Conservation (phyloP, 2,113 vertebrate species). For the Sigmodon hispidus region DNA sequence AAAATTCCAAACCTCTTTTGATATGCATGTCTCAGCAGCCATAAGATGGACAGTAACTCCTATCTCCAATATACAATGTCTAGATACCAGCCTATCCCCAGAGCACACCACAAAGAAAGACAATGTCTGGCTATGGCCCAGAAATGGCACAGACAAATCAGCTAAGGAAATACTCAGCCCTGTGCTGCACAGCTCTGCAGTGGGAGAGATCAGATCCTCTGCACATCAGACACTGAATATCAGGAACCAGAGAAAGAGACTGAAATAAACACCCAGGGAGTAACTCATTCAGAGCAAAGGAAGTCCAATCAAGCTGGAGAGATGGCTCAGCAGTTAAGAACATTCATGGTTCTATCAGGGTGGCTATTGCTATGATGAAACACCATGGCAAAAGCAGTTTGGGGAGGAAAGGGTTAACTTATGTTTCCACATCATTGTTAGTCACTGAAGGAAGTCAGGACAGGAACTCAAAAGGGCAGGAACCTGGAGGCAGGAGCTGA, state of each 20-base stretch:
- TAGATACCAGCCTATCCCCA: not conserved
- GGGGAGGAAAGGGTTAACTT: not conserved
- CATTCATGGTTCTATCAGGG: not conserved
- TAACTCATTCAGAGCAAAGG: not conserved
- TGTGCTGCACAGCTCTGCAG: not conserved
- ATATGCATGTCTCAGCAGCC: not conserved
- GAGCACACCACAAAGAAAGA: not conserved
- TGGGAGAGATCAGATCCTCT: too few species aligned
- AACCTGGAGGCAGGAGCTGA: not conserved
- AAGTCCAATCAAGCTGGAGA: not conserved
- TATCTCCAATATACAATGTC: too few species aligned
- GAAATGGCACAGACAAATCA: not conserved
- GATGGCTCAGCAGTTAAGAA: not conserved
- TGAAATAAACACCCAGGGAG: not conserved
- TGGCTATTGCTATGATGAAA: not conserved
- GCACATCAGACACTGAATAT: not conserved
- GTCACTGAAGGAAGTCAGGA: not conserved
- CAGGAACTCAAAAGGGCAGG: not conserved
- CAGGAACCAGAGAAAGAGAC: not conserved
- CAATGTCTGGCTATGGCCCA: not conserved
- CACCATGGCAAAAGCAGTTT: not conserved
- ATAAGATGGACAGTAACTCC: accelerated
- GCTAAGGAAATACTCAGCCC: accelerated
- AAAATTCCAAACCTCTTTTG: too few species aligned
- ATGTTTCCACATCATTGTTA: not conserved